Evolutionary conservation across 2,888 invertebrate genomes (phyloP), one percentile per base, ranked within the genome.

Genomic region (Acrocyrtus sp.): DNA sequence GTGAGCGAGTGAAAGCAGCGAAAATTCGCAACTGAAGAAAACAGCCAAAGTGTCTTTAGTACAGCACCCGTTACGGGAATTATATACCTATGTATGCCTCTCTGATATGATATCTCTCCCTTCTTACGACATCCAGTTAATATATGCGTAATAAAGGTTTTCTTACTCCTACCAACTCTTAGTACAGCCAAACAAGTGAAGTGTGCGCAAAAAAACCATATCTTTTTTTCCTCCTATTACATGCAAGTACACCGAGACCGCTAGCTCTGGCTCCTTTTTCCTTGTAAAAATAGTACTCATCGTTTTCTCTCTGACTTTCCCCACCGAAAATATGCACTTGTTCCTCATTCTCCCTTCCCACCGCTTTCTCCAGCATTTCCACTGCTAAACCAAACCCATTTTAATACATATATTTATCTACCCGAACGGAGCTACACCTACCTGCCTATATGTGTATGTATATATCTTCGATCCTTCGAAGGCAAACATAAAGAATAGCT

Each of bases 141-240:
- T 57, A 70, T 70, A 63, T 58, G 63, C 70, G 63, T 72, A 72
- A 63, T 43, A 63, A 48, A 56, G 62, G 56, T 62, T 61, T 61
- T 45, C 61, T 61, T 34, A 34, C 19, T 34, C 29, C 17, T 34
- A 34, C 34, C 12, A 15, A 17, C 54, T 17, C 19, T 21, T 15
- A 2, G n/a, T 5, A 51, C 10, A 17, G 47, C 12, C n/a, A n/a
- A n/a, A n/a, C n/a, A n/a, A n/a, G n/a, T n/a, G n/a, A n/a, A n/a
- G n/a, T n/a, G n/a, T n/a, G n/a, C n/a, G n/a, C n/a, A n/a, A n/a
- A n/a, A n/a, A n/a, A n/a, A n/a, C n/a, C n/a, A n/a, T n/a, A n/a
- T n/a, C n/a, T n/a, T n/a, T n/a, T n/a, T n/a, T n/a, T n/a, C n/a
- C n/a, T n/a, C n/a, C n/a, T n/a, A n/a, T n/a, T n/a, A n/a, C n/a